Evolutionary conservation across 1,140 invertebrate genomes (phyloP).

Genomic region (Leguminivora glycinivorella): DNA sequence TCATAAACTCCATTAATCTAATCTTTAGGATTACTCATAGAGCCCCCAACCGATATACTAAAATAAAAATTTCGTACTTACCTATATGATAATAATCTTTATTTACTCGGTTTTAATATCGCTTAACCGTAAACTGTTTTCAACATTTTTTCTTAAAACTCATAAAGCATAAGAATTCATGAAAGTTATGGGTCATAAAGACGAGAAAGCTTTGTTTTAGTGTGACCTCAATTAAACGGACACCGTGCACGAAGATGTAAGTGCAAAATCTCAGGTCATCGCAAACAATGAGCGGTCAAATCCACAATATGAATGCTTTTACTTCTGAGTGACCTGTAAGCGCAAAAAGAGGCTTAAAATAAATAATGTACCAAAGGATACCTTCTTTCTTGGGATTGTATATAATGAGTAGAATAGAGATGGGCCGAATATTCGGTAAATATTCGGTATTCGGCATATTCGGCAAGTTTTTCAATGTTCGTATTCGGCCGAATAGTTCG

Average conservation of each 20-base stretch:
- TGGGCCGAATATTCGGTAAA: too few relatives aligned
- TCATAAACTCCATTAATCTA: too few relatives aligned
- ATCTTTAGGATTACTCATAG: too few relatives aligned
- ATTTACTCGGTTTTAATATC: background rate
- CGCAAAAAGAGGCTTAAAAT: background rate
- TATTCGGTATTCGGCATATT: too few relatives aligned
- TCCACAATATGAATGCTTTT: background rate
- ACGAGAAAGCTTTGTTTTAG: background rate
- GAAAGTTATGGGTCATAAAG: conserved; percentile 2
- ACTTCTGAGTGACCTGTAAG: too few relatives aligned
- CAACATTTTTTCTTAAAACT: background rate
- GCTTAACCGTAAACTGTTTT: background rate
- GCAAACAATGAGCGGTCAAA: background rate
- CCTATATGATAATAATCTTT: background rate
- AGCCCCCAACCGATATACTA: too few relatives aligned
- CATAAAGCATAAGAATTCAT: background rate
- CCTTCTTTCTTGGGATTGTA: too few relatives aligned
- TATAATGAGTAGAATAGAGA: too few relatives aligned
- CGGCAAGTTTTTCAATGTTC: too few relatives aligned
- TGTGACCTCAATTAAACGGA: background rate
- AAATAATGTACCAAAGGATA: background rate
- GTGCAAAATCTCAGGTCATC: background rate
- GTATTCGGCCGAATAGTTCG: too few relatives aligned
- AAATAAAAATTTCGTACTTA: too few relatives aligned
- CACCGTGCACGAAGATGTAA: background rate